phyloP scores from a whole-genome alignment of 1,140 invertebrate species.

The Brachionus manjavacas region DNA sequence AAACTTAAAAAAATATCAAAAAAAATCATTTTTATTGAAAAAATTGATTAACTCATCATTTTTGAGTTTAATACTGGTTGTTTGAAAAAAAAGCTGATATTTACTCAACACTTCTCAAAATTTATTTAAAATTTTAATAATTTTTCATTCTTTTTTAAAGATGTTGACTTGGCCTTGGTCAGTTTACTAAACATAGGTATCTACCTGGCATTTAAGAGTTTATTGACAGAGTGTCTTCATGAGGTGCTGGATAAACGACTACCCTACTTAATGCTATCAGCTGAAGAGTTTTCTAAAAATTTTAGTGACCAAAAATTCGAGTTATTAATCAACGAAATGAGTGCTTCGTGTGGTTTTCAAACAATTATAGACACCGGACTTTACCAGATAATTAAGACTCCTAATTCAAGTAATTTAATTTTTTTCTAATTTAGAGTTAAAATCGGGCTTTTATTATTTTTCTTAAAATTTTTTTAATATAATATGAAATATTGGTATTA shows the following conservation, averaged over 20 bases:
- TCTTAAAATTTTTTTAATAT: too few species aligned
- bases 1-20: too few species aligned
- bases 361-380: slow-evolving; percentile 14
- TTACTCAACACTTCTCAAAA: too few species aligned
- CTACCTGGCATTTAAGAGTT: slow-evolving; percentile 32
- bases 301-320: slow-evolving; percentile 35
- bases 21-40: too few species aligned
- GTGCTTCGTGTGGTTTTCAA: slow-evolving; percentile 10
- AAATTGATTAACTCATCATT: too few species aligned
- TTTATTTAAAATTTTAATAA: too few species aligned
- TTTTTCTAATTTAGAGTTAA: too few species aligned
- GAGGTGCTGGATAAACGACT: slow-evolving; percentile 31
- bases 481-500: too few species aligned
- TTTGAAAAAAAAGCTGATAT: too few species aligned
- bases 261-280: slow-evolving; percentile 32
- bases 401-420: not conserved
- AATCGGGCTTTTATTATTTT: too few species aligned
- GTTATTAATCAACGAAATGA: slow-evolving; percentile 40
- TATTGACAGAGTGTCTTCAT: slow-evolving; percentile 22
- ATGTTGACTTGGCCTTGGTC: slow-evolving; percentile 42
- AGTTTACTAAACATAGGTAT: slow-evolving; percentile 42
- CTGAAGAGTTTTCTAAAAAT: slow-evolving; percentile 37
- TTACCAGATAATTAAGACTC: slow-evolving; percentile 30
- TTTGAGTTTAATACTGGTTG: too few species aligned
- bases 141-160: slow-evolving; percentile 13